Base-by-base conservation (phyloP, 2,797 vertebrate genomes). In the Allobates femoralis region DNA sequence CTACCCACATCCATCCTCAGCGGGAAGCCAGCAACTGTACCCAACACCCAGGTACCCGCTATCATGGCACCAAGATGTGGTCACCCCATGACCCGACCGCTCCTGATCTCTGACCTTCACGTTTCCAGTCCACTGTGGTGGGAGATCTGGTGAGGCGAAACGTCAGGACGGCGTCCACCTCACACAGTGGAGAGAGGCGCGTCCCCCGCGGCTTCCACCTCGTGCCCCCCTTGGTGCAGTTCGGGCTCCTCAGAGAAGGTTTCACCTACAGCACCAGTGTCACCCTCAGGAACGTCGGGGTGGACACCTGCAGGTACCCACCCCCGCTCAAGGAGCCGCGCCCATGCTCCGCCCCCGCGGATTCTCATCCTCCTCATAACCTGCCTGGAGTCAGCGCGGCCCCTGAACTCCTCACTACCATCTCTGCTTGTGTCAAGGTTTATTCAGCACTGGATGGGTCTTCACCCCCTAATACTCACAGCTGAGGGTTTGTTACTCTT, bases 241-340 rank as follows among this genome's bases (percentile, higher is more conserved):
- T 98, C 83, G 97, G 97, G 0, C 90, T 95, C 0, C 92, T 96
- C 28, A 92, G 91, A 90, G 95, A 96, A 89, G 96, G 96, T 41
- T 94, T 91, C 67, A 94, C 89, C n/a, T 96, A 95, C 0, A 28
- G 88, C 4, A 12, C 94, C 41, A 92, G 89, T 0, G 96, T 96
- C 21, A 90, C 92, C 73, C 92, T 98, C 90, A 97, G 92, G 92
- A 98, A 98, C 0, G 82, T 95, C 46, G 96, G 97, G 0, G 91
- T 97, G 26, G 94, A 97, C 88, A 95, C 95, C 81, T 95, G 95
- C 93, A 96, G 97, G 97, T 97, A 89, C 90, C 90, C 16, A 60
- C 1, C 60, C 79, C n/a, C 79, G 37, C 50, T 15, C 21, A 30
- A 60, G 34, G 16, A 16, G 8, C 1, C 28, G 16, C 14, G 15